A percentile compares a stretch with the other conserved stretches of the same genome.
These are phyloP conservation scores for Ailuropoda melanoleuca DNA, from an alignment of 2,113 vertebrate genomes.

Conservation along the genomic window DNA sequence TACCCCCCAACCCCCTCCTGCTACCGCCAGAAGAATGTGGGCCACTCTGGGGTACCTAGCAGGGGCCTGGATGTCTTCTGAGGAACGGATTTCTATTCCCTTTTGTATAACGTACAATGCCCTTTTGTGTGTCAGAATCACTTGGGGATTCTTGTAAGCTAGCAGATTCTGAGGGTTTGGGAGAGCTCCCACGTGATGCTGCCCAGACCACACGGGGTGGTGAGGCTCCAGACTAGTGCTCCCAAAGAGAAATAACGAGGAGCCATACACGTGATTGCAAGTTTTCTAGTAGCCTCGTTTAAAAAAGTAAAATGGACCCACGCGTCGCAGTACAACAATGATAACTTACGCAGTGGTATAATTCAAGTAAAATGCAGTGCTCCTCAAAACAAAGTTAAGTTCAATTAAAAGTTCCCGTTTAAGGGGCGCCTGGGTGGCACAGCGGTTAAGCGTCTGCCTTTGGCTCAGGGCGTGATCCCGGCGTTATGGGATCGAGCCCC, in stretches of 20 bases:
- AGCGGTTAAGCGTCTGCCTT: no score
- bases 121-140: not conserved
- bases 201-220: not conserved
- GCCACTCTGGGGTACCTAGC: not conserved
- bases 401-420: not conserved
- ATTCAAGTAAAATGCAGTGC: not conserved
- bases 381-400: not conserved
- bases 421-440: no score
- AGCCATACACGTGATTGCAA: not conserved
- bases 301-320: not conserved
- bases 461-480: no score
- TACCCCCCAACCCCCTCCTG: no score
- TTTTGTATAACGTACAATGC: no score
- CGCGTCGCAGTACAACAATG: not conserved
- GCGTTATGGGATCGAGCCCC: no score
- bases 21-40: not conserved
- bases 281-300: not conserved
- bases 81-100: not conserved
- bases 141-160: not conserved
- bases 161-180: not conserved
- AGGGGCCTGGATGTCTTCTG: not conserved
- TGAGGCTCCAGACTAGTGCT: not conserved
- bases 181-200: accelerated
- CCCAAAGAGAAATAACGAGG: not conserved
- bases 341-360: not conserved